Base-by-base conservation (phyloP, 2,888 invertebrate species). In the Ecdyonurus torrentis region DNA sequence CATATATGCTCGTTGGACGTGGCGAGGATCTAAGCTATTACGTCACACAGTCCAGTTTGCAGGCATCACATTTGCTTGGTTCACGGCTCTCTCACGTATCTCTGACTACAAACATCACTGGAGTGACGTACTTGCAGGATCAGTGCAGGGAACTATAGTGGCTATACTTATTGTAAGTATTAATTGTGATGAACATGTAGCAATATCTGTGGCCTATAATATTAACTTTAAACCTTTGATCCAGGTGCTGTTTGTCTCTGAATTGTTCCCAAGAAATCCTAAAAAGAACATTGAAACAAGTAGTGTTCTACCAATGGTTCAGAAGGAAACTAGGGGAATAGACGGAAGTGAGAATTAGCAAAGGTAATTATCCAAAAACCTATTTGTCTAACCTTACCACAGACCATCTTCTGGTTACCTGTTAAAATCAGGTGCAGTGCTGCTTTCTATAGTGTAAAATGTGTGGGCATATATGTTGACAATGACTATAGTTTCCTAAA, bases 81-180 rank as follows among this genome's bases (percentile, higher is more conserved):
- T 84, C 74, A 91, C 91, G 10, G 86, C 89, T n/a, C 81, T 96
- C 78, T 88, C 92, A 1, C 82, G 97, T 50, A 84, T 98, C 52
- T 92, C 92, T 1, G 91, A 98, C 78, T 93, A 97, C 79, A 97
- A 97, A 74, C 97, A 98, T 75, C 97, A 98, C 73, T 96, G 95
- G 92, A 94, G 91, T 70, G 98, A 98, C 76, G 97, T 97, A 1
- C 78, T 97, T 25, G 85, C 85, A 61, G 98, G 98, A 71, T 18
- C 58, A 77, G 18, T 71, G 78, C 25, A 24, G 59, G 64, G 66
- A 7, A 37, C 60, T 22, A 52, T 63, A 19, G 63, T 65, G 10
- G 67, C 66, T 24, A 25, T 63, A 5, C 61, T 67, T 22, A 67
- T 62, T 52, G 66, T 66, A 64, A 64, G 55, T 62, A 25, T 5